phyloP scores from a whole-genome alignment of 2,113 vertebrate species.

The Amblyornis subalaris region DNA sequence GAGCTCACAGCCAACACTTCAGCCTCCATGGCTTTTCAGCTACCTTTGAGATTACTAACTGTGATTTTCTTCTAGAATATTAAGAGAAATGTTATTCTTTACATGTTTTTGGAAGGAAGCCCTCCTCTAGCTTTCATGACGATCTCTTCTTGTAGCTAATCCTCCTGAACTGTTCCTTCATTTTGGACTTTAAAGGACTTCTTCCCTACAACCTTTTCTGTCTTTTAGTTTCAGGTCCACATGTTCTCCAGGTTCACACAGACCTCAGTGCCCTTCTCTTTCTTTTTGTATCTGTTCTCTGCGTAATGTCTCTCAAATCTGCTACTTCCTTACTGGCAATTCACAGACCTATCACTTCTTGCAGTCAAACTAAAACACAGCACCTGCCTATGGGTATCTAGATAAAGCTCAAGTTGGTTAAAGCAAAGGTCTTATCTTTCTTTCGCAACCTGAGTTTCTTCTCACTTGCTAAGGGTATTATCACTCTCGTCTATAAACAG shows the following conservation, averaged over 20 bases:
- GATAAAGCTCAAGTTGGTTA: not conserved
- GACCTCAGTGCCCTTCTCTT: not conserved
- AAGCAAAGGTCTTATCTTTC: not conserved
- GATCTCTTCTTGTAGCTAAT: not conserved
- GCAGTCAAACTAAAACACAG: not conserved
- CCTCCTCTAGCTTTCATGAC: not conserved
- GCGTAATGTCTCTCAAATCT: not conserved
- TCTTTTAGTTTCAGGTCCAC: not conserved
- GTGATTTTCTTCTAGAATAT: not conserved
- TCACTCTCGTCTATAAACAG: not conserved
- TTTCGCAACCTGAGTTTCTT: not conserved
- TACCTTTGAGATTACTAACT: not conserved
- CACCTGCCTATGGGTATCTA: not conserved
- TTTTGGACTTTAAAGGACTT: not conserved
- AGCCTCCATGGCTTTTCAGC: not conserved
- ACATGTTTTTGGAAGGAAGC: not conserved
- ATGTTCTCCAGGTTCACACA: not conserved
- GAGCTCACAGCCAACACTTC: not conserved
- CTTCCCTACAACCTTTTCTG: not conserved
- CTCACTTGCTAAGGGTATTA: not conserved
- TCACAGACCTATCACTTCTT: not conserved
- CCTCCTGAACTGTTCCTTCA: not conserved
- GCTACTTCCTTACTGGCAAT: not conserved
- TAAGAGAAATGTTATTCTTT: not conserved
- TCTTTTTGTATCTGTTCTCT: not conserved